Evolutionary conservation across 2,888 invertebrate species (phyloP).

Genomic region (Archaeoteleia sp.): DNA sequence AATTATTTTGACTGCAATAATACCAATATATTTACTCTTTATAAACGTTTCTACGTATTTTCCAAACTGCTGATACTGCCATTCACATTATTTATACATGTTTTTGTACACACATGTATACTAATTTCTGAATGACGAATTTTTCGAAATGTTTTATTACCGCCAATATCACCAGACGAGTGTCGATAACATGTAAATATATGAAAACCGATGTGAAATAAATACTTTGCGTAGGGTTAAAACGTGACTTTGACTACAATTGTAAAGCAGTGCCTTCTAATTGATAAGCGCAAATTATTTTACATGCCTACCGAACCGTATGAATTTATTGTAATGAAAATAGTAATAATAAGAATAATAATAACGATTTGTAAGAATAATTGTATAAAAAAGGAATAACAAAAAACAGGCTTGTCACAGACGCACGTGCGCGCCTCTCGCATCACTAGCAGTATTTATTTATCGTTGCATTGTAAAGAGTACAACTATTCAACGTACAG

Average conservation of each 20-base stretch:
- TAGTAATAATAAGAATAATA: slow-evolving; percentile 10
- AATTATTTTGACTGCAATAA: neutral
- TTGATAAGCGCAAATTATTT: slow-evolving; percentile 23
- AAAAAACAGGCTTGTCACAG: slow-evolving; percentile 5
- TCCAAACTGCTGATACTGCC: slow-evolving; percentile 43
- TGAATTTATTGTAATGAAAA: slow-evolving; percentile 7
- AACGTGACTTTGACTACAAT: slow-evolving; percentile 30
- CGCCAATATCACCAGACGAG: slow-evolving; percentile 24
- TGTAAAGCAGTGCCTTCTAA: slow-evolving; percentile 36
- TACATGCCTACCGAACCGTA: slow-evolving; percentile 9
- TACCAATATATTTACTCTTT: slow-evolving; percentile 9
- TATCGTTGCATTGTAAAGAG: slow-evolving; percentile 57
- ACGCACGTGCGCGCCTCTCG: neutral
- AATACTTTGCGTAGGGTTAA: slow-evolving; percentile 12
- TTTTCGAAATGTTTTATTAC: no score
- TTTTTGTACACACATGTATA: slow-evolving; percentile 12
- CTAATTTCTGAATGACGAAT: no score
- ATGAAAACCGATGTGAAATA: slow-evolving; percentile 2
- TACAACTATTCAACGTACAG: slow-evolving; percentile 47
- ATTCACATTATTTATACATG: slow-evolving; percentile 11
- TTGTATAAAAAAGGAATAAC: slow-evolving; percentile 6
- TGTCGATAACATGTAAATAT: slow-evolving; percentile 7
- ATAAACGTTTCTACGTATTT: slow-evolving; percentile 17
- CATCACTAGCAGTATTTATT: slow-evolving; percentile 54
- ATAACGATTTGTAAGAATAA: slow-evolving; percentile 3